Evolutionary conservation across 2,888 invertebrate species (phyloP), one percentile per base, ranked within the genome.

Genomic region (Malacosoma neustria): DNA sequence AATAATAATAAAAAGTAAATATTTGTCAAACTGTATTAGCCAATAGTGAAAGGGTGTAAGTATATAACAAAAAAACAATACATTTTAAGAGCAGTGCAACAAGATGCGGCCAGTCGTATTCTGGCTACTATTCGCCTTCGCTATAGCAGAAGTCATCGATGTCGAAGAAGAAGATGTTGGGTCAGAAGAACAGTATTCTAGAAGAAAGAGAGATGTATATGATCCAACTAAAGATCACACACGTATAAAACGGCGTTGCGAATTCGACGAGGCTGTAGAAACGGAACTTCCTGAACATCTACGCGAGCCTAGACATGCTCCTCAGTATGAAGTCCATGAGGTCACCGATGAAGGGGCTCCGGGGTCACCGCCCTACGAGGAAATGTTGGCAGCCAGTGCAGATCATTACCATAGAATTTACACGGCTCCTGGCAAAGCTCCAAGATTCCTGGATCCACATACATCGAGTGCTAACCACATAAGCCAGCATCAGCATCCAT

Each of bases 251-350:
- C 54, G 75, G 32, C 55, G 65, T 14, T 67, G 71, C 39, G 61
- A 63, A 1, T 52, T 66, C 4, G 57, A 51, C 3, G 55, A 45
- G 13, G 40, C 49, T 6, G 38, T 49, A 4, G 47, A 68, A 14
- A 49, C 41, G 4, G 58, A 61, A 0, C 55, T 68, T 3, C 58
- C 68, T 0, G 44, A 59, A 0, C 65, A 71, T 39, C 54, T 58
- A 5, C 50, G 76, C 14, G 51, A 49, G 1, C 72, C 73, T 4
- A 61, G 77, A 0, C 75, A 77, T 34, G 58, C 77, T 1, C 82
- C 80, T 36, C 81, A 80, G 36, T 84, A 84, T 39, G 79, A 85
- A 49, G 84, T 85, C 1, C 71, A 81, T 40, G 84, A 85, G 53
- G 48, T 61, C 14, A 66, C 62, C 0, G 80, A 77, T 15, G 84